These are phyloP conservation scores for Ichneumon xanthorius DNA, from an alignment of 2,888 invertebrate genomes.

Conservation along the genomic window DNA sequence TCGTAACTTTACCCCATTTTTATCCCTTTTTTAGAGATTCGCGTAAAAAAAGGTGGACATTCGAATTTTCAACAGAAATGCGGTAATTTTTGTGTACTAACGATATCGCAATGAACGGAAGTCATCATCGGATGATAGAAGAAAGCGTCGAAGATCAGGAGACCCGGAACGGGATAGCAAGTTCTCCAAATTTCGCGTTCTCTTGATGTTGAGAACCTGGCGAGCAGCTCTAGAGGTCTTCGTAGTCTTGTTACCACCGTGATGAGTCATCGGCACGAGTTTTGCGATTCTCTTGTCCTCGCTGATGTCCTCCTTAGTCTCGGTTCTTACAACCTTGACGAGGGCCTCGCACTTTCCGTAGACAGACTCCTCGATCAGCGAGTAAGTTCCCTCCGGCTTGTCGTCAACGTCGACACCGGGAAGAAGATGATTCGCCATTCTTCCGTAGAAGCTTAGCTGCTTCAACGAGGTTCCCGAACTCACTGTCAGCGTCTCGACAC, in stretches of 20 bases:
- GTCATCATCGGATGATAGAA: conserved; percentile 65
- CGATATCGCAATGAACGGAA: conserved; percentile 59
- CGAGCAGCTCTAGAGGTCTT: background rate
- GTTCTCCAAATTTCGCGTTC: conserved; percentile 61
- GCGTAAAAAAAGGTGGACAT: too few relatives aligned
- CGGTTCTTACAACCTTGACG: conserved; percentile 46
- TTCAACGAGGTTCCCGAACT: conserved; percentile 43
- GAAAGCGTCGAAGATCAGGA: conserved; percentile 49
- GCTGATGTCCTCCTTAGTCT: conserved; percentile 1
- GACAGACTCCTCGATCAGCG: conserved; percentile 56
- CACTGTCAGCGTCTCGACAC: conserved; percentile 48
- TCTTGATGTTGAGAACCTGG: conserved; percentile 53
- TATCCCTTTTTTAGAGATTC: too few relatives aligned
- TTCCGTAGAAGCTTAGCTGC: conserved; percentile 57
- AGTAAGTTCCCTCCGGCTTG: conserved; percentile 54
- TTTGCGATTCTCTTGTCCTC: background rate
- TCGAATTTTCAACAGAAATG: too few relatives aligned
- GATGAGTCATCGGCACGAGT: background rate
- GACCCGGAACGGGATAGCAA: conserved; percentile 57
- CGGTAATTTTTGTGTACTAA: conserved; percentile 19
- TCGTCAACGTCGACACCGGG: conserved; percentile 52
- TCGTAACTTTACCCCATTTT: too few relatives aligned
- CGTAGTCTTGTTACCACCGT: background rate
- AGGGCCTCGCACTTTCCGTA: conserved; percentile 58
- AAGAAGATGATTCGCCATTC: conserved; percentile 50